A percentile compares a stretch with the other conserved stretches of the same genome.
phyloP scores from a whole-genome alignment of 2,888 invertebrate genomes.

The Himalopsyche tibetana region DNA sequence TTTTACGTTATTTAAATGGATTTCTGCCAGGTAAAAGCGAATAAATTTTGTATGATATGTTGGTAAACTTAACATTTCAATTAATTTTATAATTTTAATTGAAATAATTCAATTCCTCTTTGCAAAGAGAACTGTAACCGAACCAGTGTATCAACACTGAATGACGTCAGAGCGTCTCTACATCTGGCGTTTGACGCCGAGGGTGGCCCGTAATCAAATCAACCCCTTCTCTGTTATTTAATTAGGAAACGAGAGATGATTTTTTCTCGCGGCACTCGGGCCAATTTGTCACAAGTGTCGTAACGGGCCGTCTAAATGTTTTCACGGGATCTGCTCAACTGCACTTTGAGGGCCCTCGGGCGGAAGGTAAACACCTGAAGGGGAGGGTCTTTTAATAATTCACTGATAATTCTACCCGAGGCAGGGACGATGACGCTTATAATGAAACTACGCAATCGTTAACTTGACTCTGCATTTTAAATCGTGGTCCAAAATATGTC shows the following conservation, averaged over 20 bases:
- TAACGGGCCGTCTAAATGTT: constrained; percentile 3
- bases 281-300: constrained; percentile 50
- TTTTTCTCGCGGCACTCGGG: constrained; percentile 39
- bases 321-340: background rate
- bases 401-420: constrained; percentile 50
- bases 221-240: constrained; percentile 49
- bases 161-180: background rate
- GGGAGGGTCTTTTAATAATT: constrained; percentile 18
- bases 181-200: background rate
- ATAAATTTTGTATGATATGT: too few relatives aligned
- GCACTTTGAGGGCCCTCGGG: constrained; percentile 17
- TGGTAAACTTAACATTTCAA: background rate
- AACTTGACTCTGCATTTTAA: background rate
- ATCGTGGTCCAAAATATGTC: too few relatives aligned
- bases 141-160: background rate
- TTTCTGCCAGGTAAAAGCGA: too few relatives aligned
- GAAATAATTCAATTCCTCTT: background rate
- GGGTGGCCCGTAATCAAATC: constrained; percentile 35
- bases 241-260: constrained; percentile 50
- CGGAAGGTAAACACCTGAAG: constrained; percentile 6
- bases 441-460: background rate
- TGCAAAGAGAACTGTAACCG: background rate
- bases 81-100: background rate
- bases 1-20: too few relatives aligned
- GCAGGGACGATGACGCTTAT: background rate